phyloP scores from a whole-genome alignment of 2,113 vertebrate species.

The Sylvia atricapilla region DNA sequence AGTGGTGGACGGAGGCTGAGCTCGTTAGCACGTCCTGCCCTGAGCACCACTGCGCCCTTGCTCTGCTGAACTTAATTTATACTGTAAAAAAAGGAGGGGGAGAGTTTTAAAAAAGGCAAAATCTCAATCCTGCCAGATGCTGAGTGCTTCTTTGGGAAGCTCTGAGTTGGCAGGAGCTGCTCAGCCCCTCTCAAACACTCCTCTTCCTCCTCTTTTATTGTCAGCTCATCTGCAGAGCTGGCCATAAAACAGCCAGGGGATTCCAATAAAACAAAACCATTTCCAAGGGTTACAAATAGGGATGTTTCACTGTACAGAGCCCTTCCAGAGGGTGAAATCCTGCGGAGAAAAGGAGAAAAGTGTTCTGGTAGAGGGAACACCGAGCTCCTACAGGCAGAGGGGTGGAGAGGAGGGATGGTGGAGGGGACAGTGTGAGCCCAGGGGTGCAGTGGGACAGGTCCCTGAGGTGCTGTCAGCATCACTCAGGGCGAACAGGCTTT shows the following conservation, averaged over 20 bases:
- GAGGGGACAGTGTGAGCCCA: not conserved
- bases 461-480: not conserved
- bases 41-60: not conserved
- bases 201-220: not conserved
- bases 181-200: not conserved
- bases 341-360: not conserved
- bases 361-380: not conserved
- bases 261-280: not conserved
- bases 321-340: not conserved
- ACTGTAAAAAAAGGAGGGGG: not conserved
- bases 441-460: not conserved
- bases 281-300: not conserved
- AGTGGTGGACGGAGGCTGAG: not conserved
- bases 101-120: not conserved
- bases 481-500: not conserved
- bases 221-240: not conserved
- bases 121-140: slow-evolving; percentile 19
- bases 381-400: not conserved
- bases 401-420: not conserved
- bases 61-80: slow-evolving; percentile 2
- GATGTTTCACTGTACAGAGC: not conserved
- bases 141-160: not conserved
- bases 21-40: not conserved
- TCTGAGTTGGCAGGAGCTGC: not conserved
- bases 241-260: not conserved